Evolutionary conservation across 1,140 invertebrate species (phyloP).

Genomic region (Drosophila asahinai): DNA sequence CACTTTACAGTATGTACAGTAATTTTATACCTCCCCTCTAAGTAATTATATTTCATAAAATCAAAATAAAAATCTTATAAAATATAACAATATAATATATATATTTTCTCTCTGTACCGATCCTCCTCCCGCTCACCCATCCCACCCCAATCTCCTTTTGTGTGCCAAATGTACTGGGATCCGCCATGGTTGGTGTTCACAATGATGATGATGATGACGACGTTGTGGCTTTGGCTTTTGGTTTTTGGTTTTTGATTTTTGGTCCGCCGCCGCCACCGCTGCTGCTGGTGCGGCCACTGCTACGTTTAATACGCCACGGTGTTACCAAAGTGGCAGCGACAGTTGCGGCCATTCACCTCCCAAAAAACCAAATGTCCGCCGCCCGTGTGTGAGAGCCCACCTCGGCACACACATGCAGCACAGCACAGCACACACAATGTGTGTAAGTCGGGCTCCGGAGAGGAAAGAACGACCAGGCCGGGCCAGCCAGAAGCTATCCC

Average conservation of each 20-base stretch:
- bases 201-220: slow-evolving; percentile 69
- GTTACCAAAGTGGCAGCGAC: slow-evolving; percentile 81
- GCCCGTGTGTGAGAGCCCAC: slow-evolving; percentile 30
- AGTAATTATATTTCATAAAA: too few relatives aligned
- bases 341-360: slow-evolving; percentile 83
- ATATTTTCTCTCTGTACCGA: slow-evolving; percentile 12
- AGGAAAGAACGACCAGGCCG: slow-evolving; percentile 21
- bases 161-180: slow-evolving; percentile 62
- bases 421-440: slow-evolving; percentile 52
- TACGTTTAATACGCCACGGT: slow-evolving; percentile 80
- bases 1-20: too few relatives aligned
- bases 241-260: slow-evolving; percentile 51
- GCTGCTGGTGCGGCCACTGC: slow-evolving; percentile 42
- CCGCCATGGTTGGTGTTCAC: slow-evolving; percentile 51
- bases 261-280: slow-evolving; percentile 44
- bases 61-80: too few relatives aligned
- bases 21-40: too few relatives aligned
- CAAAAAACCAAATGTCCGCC: slow-evolving; percentile 68
- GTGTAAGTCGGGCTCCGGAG: slow-evolving; percentile 40
- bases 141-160: slow-evolving; percentile 14
- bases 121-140: slow-evolving; percentile 5
- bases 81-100: too few relatives aligned
- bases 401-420: slow-evolving; percentile 50
- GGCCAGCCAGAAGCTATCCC: slow-evolving; percentile 12
- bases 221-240: slow-evolving; percentile 67